Base-by-base conservation (phyloP, 2,113 vertebrate species). In the Prinia subflava region DNA sequence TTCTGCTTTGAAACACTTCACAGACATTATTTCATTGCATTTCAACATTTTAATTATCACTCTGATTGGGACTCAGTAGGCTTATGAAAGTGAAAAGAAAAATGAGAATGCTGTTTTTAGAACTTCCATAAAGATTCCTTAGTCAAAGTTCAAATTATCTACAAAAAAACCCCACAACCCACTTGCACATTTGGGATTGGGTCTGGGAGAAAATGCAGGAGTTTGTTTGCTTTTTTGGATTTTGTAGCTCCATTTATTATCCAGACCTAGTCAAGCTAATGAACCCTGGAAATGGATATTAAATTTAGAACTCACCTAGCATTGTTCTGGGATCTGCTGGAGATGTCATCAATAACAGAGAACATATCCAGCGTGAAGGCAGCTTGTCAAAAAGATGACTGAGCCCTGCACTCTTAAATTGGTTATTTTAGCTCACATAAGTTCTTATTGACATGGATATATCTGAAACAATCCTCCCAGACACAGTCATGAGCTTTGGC, bases 361-460 rank as follows among this genome's bases (percentile, higher is more conserved):
- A 95, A 96, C 82, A 90, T 50, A 96, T 96, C 95, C 79, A 89
- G 86, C 35, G 1, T 90, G 96, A 97, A 97, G 94, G 96, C 92
- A 96, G 95, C 94, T 81, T 95, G 90, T 94, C 79, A 96, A 97
- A 96, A 97, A 91, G 86, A 96, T 93, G 84, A 97, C 93, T 89
- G 94, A 97, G 94, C 90, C 96, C 73, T 87, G 87, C 88, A 81
- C 90, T 94, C 74, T 68, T 91, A 93, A 97, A 97, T 90, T 96
- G 92, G 93, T 96, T 96, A 89, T 89, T 98, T 97, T 94, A 95
- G 91, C 90, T 96, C 90, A 91, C 57, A 68, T 84, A 92, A 90
- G 84, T 90, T 97, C 93, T 96, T 97, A 97, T 89, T 97, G 95
- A 98, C 96, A 95, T 90, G 91, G 93, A 97, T 95, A 86, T 91